Base-by-base conservation (phyloP, 1,140 invertebrate genomes). In the Anastrepha ludens region DNA sequence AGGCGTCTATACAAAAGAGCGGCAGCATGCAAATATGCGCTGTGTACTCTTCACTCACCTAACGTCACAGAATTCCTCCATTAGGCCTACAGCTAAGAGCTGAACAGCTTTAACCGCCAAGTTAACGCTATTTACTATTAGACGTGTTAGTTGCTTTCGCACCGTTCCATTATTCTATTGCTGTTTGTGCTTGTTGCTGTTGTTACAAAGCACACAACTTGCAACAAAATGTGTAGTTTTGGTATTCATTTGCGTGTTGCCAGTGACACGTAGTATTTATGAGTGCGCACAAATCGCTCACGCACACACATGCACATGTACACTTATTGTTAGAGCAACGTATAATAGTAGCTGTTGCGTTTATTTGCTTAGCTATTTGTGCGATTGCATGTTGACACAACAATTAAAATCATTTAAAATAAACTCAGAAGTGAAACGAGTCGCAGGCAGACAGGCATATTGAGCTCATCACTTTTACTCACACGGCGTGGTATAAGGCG, bases 391-490 rank as follows among this genome's bases (percentile, higher is more conserved):
- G 58, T 86, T 86, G 85, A 86, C 59, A 86, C 50, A 86, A 86
- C 85, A 86, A 86, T 86, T 86, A 86, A 86, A 86, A 86, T 60
- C 55, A 65, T 62, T 86, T 86, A 86, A 55, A 86, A 86, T 62
- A 85, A 85, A n/a, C 17, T 8, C 1, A 29, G 29, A 81, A 81
- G 47, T 15, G 47, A 20, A 67, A 67, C 5, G 60, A 62, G 7
- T 20, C 74, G 41, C 20, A 55, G 7, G 47, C 47, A 81, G 2
- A 15, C 60, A 13, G 15, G n/a, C 60, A 62, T 17, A 17, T 17
- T n/a, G 15, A 17, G 15, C 60, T 62, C 60, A 2, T 55, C 11
- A 11, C 50, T 55, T 55, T 11, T 55, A 55, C 11, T 55, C 50
- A 55, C 50, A 11, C 11, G 50, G 50, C 11, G 50, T 55, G 11